phyloP scores from a whole-genome alignment of 92 coral and sea anemone species.

The Bergia puertoricense region DNA sequence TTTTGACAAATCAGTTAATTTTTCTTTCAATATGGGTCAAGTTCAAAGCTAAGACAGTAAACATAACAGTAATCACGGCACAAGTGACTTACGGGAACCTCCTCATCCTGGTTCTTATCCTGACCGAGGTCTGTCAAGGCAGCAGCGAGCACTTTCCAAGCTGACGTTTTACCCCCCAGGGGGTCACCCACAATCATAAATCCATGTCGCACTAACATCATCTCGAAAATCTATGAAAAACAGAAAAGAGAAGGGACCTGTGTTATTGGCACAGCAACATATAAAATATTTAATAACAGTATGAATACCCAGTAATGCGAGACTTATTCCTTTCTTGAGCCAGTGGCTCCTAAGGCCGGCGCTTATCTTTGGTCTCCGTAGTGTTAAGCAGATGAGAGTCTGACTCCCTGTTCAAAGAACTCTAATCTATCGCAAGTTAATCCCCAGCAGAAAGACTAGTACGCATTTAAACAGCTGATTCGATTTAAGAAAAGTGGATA shows the following conservation, averaged over 20 bases:
- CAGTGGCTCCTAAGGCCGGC: too few species aligned
- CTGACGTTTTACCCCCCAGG: constrained; percentile 97
- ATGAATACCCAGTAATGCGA: too few species aligned
- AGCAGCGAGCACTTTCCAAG: constrained; percentile 93
- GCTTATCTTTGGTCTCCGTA: too few species aligned
- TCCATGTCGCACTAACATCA: constrained; percentile 99
- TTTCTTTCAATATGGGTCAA: neutral
- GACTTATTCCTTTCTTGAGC: too few species aligned
- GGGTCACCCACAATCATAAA: constrained; percentile 99
- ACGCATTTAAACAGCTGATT: too few species aligned
- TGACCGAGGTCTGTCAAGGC: constrained; percentile 81
- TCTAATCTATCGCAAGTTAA: too few species aligned
- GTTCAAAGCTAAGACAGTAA: neutral
- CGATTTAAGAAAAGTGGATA: too few species aligned
- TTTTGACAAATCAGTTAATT: neutral
- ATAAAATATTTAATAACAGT: too few species aligned
- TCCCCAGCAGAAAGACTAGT: too few species aligned
- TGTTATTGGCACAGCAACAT: neutral
- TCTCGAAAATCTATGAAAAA: constrained; percentile 80
- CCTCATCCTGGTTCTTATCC: constrained; percentile 69
- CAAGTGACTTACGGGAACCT: constrained; percentile 71
- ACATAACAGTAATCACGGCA: neutral
- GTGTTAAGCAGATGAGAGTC: too few species aligned
- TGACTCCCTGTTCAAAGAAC: too few species aligned
- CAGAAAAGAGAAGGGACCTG: neutral